Evolutionary conservation across 2,888 invertebrate species (phyloP).

Genomic region (Drosophila bunnanda): DNA sequence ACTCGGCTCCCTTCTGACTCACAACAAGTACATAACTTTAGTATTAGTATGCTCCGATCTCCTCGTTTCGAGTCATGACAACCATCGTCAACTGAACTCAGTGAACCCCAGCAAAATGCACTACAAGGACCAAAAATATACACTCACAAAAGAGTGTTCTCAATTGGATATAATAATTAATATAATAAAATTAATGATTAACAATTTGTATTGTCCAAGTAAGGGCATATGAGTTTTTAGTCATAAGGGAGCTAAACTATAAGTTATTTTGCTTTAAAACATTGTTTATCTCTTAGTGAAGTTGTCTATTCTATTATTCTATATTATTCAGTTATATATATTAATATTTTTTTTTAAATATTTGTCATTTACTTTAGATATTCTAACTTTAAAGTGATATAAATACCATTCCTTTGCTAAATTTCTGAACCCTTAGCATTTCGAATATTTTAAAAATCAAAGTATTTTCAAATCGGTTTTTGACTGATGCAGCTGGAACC

Average conservation of each 20-base stretch:
- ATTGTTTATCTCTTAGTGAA: too few relatives aligned
- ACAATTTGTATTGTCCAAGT: too few relatives aligned
- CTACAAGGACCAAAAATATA: conserved; percentile 13
- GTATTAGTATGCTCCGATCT: conserved; percentile 32
- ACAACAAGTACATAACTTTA: conserved; percentile 41
- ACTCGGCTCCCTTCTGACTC: conserved; percentile 7
- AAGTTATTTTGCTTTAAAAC: too few relatives aligned
- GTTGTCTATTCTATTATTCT: too few relatives aligned
- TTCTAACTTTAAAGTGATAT: not conserved
- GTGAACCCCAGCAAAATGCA: conserved; percentile 40
- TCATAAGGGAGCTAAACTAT: not conserved
- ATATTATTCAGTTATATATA: too few relatives aligned
- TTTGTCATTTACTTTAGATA: not conserved
- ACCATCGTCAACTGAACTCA: conserved; percentile 25
- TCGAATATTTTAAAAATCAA: not conserved
- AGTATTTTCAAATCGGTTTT: not conserved
- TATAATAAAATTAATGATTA: too few relatives aligned
- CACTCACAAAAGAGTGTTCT: conserved; percentile 6
- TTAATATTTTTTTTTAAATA: not conserved
- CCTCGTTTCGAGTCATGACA: conserved; percentile 16
- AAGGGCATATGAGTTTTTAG: not conserved
- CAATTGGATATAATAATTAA: too few relatives aligned
- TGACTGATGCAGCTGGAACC: not conserved
- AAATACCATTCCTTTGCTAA: not conserved
- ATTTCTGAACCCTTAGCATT: not conserved